Evolutionary conservation across 53 echinoderm and acorn worm species (phyloP).

Genomic region (Stichopus horrens): DNA sequence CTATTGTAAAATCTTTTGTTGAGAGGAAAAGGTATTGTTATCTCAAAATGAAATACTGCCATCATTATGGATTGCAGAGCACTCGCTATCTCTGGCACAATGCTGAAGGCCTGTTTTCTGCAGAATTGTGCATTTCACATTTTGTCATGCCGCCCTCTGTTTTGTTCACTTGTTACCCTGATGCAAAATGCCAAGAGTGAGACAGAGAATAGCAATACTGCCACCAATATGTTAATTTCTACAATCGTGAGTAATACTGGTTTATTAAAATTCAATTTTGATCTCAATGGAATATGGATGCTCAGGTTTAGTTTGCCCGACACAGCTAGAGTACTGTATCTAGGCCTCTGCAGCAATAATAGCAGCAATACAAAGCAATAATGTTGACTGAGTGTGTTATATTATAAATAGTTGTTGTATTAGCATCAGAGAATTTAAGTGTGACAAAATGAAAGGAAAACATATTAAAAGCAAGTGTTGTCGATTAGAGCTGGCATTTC

Average conservation of each 20-base stretch:
- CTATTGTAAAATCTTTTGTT: too few species aligned
- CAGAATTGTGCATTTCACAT: not conserved
- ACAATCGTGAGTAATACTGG: not conserved
- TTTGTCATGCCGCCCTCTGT: not conserved
- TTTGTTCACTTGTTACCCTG: not conserved
- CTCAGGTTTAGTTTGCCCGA: not conserved
- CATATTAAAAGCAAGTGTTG: too few species aligned
- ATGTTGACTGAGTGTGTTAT: not conserved
- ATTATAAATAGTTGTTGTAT: not conserved
- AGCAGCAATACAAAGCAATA: not conserved
- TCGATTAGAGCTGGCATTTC: too few species aligned
- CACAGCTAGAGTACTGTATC: not conserved
- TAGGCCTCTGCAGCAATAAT: not conserved
- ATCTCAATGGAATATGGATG: not conserved
- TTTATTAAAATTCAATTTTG: not conserved
- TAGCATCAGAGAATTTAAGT: too few species aligned
- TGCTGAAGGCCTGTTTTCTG: too few species aligned
- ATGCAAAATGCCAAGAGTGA: not conserved
- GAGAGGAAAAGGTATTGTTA: too few species aligned
- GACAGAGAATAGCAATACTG: not conserved
- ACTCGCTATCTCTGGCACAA: too few species aligned
- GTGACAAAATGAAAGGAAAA: too few species aligned
- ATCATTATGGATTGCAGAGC: too few species aligned
- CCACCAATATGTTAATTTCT: not conserved
- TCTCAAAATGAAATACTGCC: too few species aligned